Base-by-base conservation (phyloP, 2,888 invertebrate species). In the Kryphioiulus occultus region DNA sequence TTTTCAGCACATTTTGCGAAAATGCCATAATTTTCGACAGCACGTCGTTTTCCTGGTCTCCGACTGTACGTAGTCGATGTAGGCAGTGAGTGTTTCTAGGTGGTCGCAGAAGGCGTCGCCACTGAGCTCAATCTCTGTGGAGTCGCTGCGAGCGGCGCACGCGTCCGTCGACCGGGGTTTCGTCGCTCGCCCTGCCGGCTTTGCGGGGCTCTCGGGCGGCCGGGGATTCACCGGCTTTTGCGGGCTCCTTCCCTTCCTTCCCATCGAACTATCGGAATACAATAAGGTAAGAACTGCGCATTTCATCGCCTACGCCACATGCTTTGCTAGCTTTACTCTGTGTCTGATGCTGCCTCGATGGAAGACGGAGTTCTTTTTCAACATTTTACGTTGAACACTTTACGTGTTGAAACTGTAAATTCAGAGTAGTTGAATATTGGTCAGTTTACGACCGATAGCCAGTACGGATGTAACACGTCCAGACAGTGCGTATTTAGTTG, bases 211-310 rank as follows among this genome's bases (percentile, higher is more conserved):
- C 44, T 9, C 1, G 44, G 15, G 9, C 44, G 44, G n/a, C 53
- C 19, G 53, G 53, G n/a, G n/a, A 53, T 7, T 35, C 35, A 35
- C 7, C 35, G 35, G 35, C 35, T 4, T 17, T 12, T 47, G 47
- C 47, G 47, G 17, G 47, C 47, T 47, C 35, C 35, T 35, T 35
- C 35, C 35, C n/a, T n/a, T 39, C 47, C 15, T 19, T 12, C 19
- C 53, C n/a, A n/a, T 53, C 53, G n/a, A 53, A n/a, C n/a, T 53
- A 53, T 53, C 53, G 53, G 53, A 53, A 53, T 53, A 53, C 53
- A 9, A 53, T 53, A 53, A 53, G 53, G 53, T 53, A 53, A 53
- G 53, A 53, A 53, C 15, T 53, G 53, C 53, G 53, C 53, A 53
- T n/a, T 53, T 53, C n/a, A n/a, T 3, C 53, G n/a, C n/a, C 15